Conservation (phyloP, 2,888 invertebrate species). For the Dicranocentrus wangi region DNA sequence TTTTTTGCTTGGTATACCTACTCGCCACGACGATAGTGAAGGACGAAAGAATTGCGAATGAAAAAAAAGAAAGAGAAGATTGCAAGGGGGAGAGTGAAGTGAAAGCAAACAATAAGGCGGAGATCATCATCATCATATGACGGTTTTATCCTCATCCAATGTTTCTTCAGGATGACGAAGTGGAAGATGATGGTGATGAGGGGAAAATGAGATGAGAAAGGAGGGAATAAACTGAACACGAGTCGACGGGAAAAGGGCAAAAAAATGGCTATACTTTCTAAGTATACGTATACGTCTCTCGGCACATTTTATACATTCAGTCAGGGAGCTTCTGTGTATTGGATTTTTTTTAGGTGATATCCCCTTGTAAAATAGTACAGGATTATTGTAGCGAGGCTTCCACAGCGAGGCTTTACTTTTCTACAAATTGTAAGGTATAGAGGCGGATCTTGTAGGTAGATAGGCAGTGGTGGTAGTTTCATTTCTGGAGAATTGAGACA, state of each 20-base stretch:
- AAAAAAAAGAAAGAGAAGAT: conserved; percentile 8
- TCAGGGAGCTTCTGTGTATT: no score
- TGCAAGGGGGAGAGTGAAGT: conserved; percentile 23
- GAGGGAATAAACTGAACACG: conserved; percentile 5
- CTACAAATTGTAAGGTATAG: background rate
- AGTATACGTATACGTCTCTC: background rate
- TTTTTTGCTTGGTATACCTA: no score
- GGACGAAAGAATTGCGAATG: no score
- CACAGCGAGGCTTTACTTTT: conserved; percentile 1
- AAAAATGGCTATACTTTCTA: background rate
- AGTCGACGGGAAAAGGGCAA: background rate
- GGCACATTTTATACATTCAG: no score
- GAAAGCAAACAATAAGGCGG: conserved; percentile 42
- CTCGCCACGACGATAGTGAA: no score
- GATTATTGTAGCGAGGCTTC: conserved; percentile 5
- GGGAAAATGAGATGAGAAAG: conserved; percentile 41
- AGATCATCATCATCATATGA: conserved; percentile 41
- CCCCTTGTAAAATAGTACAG: conserved; percentile 20
- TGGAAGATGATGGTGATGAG: conserved; percentile 32
- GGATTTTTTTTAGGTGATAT: conserved; percentile 23
- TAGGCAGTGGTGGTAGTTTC: conserved; percentile 51
- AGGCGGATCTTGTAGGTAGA: no score
- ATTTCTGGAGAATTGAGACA: conserved; percentile 55
- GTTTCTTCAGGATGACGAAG: conserved; percentile 40
- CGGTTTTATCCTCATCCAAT: conserved; percentile 25